Percentiles rank a stretch among this genome's conserved stretches.
phyloP scores from a whole-genome alignment of 2,888 invertebrate species.

The Limnephilus auricula region DNA sequence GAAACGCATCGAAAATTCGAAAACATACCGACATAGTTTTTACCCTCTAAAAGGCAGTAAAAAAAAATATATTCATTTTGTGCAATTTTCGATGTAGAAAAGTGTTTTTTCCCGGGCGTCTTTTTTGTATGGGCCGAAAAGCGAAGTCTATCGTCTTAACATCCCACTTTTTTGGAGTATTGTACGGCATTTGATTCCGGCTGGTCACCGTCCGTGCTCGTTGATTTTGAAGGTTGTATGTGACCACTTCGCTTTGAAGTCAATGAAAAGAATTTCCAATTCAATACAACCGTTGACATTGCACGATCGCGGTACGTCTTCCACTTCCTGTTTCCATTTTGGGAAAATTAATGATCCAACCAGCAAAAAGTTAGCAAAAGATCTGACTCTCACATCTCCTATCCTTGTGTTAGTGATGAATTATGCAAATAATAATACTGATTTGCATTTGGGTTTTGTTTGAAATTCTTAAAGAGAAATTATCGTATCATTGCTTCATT shows the following conservation, averaged over 20 bases:
- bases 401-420: neutral
- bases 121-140: too few species aligned
- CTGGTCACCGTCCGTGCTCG: neutral
- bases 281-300: conserved; percentile 14
- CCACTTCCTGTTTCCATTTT: conserved; percentile 21
- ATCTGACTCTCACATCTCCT: neutral
- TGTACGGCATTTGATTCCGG: neutral
- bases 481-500: neutral
- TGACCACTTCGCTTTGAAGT: conserved; percentile 5
- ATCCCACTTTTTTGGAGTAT: neutral
- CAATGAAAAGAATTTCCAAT: conserved; percentile 31
- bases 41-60: too few species aligned
- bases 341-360: conserved; percentile 4
- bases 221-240: neutral
- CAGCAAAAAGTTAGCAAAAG: neutral
- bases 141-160: too few species aligned
- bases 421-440: neutral
- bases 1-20: too few species aligned
- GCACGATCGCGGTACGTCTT: neutral
- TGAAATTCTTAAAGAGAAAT: neutral
- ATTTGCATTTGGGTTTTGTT: neutral
- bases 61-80: too few species aligned
- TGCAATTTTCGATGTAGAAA: too few species aligned
- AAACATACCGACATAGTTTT: too few species aligned
- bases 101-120: too few species aligned